phyloP scores from a whole-genome alignment of 2,113 vertebrate species.

The Leucoraja erinaceus region DNA sequence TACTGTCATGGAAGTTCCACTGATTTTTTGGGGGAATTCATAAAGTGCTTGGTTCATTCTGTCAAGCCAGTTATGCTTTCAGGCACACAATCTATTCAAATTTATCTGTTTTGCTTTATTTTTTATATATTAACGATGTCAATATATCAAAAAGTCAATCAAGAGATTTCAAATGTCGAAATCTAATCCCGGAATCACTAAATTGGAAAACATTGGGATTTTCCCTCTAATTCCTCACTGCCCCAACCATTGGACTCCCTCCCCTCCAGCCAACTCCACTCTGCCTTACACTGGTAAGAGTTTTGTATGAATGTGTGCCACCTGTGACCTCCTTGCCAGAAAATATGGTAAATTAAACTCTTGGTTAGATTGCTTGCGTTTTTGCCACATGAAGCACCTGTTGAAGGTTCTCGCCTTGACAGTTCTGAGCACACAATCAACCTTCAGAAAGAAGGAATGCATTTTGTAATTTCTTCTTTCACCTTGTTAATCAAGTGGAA shows the following conservation, averaged over 20 bases:
- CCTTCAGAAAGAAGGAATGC: background rate
- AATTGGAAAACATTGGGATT: background rate
- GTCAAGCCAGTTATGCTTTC: background rate
- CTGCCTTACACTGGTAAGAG: background rate
- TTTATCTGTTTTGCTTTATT: background rate
- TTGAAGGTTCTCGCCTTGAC: background rate
- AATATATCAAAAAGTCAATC: background rate
- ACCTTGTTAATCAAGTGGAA: background rate
- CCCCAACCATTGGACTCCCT: background rate
- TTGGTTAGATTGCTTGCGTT: background rate
- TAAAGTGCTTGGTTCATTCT: background rate
- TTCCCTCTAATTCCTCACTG: background rate
- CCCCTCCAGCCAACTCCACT: background rate
- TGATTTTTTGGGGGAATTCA: background rate
- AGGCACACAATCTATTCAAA: background rate
- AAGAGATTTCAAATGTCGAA: background rate
- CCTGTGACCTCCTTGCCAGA: slow-evolving; percentile 6
- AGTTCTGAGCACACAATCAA: background rate
- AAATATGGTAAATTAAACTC: slow-evolving; percentile 11
- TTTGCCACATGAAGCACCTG: background rate
- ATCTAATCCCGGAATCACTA: background rate
- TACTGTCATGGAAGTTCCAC: background rate
- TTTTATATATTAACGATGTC: background rate
- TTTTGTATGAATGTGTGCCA: background rate
- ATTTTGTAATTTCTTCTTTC: background rate